phyloP scores from a whole-genome alignment of 23 tunicate species.

The Trididemnum miniatum region DNA sequence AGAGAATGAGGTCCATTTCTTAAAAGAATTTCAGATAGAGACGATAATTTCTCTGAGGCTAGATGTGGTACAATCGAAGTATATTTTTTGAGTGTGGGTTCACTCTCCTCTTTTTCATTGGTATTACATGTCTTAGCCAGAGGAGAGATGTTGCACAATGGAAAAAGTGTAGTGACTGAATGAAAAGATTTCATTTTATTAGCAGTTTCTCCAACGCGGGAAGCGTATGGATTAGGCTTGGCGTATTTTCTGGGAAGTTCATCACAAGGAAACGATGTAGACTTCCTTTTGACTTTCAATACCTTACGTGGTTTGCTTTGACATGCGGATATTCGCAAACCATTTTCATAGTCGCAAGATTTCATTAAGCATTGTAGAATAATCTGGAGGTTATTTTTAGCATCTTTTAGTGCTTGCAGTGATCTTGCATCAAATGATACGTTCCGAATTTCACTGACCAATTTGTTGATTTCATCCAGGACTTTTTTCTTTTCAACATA shows the following conservation, averaged over 20 bases:
- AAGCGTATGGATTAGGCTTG: neutral
- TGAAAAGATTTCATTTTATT: neutral
- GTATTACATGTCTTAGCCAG: neutral
- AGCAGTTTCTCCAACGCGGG: neutral
- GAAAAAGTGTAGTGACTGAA: neutral
- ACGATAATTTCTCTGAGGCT: too few relatives aligned
- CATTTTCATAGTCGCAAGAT: neutral
- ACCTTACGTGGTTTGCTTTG: neutral
- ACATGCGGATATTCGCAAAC: neutral
- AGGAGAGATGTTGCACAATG: neutral
- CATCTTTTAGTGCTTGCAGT: neutral
- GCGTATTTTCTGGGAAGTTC: constrained; percentile 14
- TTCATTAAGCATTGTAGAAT: neutral
- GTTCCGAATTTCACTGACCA: constrained; percentile 23
- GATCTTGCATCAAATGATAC: constrained; percentile 1
- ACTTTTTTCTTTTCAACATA: too few relatives aligned
- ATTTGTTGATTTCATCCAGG: too few relatives aligned
- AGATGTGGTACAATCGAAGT: too few relatives aligned
- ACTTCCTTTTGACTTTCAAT: neutral
- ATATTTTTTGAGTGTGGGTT: too few relatives aligned
- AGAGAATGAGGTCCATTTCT: constrained; percentile 31
- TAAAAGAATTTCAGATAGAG: neutral
- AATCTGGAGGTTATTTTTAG: neutral
- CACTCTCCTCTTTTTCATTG: too few relatives aligned
- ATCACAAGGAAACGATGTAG: neutral